Base-by-base conservation (phyloP, 2,113 vertebrate genomes). In the Hemicordylus capensis region DNA sequence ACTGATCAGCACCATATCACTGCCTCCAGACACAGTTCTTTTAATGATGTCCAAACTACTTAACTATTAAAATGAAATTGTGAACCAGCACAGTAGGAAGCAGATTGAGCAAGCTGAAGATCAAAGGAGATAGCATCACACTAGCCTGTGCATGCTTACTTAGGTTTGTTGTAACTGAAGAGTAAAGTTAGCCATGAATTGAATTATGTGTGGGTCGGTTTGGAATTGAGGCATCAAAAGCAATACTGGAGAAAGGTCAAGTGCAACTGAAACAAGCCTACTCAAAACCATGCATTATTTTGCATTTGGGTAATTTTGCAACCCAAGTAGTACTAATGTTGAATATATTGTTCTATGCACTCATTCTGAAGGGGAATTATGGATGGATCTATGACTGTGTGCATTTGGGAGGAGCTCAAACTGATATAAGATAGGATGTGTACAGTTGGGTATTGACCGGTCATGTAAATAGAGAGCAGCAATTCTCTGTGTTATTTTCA, bases 21-120 rank as follows among this genome's bases (percentile, higher is more conserved):
- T 93, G 91, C 93, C 90, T 91, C 90, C 91, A 91, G 88, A 92
- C 92, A 94, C 85, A 85, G 88, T 90, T 93, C 93, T 92, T 95
- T 95, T 93, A 94, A 95, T 95, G 88, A 93, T 93, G 94, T 94
- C 89, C 89, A 95, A 94, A 92, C 90, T 95, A 93, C 89, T 94
- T 94, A 93, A 92, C 90, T 93, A 88, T 94, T 94, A 95, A 95
- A 95, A 94, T 93, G 88, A 95, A 94, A 94, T 89, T 87, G 91
- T 93, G 88, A 92, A 78, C 88, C 89, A 86, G 90, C 86, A 93
- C 86, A 93, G 92, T 90, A 89, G 91, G 91, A 94, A 93, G 85
- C 79, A 89, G 84, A 93, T 87, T 91, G 87, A 94, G 81, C 84
- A 92, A 89, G 85, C 90, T 90, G 87, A 80, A 94, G 90, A 94